These are phyloP conservation scores for Callinectes sapidus DNA, from an alignment of 2,888 invertebrate species.

Conservation along the genomic window DNA sequence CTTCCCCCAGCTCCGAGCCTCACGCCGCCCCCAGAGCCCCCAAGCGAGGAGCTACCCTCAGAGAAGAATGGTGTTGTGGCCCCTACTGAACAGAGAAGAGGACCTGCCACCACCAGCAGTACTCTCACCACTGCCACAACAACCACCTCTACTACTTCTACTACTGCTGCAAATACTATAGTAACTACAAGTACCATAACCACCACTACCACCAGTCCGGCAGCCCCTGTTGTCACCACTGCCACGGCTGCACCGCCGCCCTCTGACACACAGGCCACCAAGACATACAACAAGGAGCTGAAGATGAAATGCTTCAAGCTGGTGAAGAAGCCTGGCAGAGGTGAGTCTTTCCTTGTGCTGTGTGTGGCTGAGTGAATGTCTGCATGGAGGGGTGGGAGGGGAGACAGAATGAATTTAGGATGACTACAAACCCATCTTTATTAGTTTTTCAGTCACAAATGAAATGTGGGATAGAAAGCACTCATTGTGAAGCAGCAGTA, in stretches of 20 bases:
- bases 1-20: conserved; percentile 46
- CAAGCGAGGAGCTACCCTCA: conserved; percentile 1
- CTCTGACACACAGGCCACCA: conserved; percentile 62
- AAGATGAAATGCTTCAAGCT: conserved; percentile 80
- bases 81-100: conserved; percentile 39
- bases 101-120: background rate
- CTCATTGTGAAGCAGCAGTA: too few relatives aligned
- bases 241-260: conserved; percentile 39
- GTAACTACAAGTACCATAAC: background rate
- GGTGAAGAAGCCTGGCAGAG: conserved; percentile 90
- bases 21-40: conserved; percentile 56
- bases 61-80: conserved; percentile 62
- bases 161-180: background rate
- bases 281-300: conserved; percentile 65
- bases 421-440: too few relatives aligned
- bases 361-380: too few relatives aligned
- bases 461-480: too few relatives aligned
- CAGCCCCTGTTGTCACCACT: conserved; percentile 51
- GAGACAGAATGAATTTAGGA: background rate
- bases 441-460: too few relatives aligned
- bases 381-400: background rate
- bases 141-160: background rate
- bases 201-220: background rate
- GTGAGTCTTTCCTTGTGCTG: conserved; percentile 76
- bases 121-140: background rate